Evolutionary conservation across 2,888 invertebrate species (phyloP).

Genomic region (Caenorhabditis sulstoni): DNA sequence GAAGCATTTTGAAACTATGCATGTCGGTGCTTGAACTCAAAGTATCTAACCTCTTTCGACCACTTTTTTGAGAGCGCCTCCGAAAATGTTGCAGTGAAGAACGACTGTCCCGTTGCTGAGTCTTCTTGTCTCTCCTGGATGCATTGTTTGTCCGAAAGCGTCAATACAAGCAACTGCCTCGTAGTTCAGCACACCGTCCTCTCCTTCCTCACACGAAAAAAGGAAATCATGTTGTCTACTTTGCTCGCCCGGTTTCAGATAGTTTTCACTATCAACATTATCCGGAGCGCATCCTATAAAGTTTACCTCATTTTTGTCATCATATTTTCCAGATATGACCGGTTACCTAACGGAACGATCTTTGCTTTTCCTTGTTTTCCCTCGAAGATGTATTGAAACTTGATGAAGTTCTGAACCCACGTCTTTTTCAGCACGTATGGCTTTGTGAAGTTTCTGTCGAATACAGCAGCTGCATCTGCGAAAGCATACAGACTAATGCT

Average conservation of each 20-base stretch:
- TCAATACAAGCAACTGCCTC: slow-evolving; percentile 71
- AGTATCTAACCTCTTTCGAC: slow-evolving; percentile 60
- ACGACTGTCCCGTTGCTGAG: slow-evolving; percentile 68
- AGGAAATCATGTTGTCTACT: slow-evolving; percentile 65
- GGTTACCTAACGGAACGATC: slow-evolving; percentile 65
- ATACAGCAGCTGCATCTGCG: slow-evolving; percentile 44
- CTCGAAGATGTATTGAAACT: slow-evolving; percentile 67
- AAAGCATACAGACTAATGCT: not conserved
- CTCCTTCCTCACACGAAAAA: slow-evolving; percentile 67
- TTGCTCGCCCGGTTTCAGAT: slow-evolving; percentile 58
- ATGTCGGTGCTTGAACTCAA: no score
- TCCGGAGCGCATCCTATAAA: slow-evolving; percentile 69
- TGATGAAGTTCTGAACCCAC: slow-evolving; percentile 73
- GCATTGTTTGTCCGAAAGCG: slow-evolving; percentile 62
- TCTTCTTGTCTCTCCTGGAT: slow-evolving; percentile 63
- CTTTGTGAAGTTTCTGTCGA: slow-evolving; percentile 64
- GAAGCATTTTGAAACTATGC: slow-evolving; percentile 2
- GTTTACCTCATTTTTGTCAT: no score
- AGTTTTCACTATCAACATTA: slow-evolving; percentile 61
- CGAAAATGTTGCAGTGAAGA: slow-evolving; percentile 65
- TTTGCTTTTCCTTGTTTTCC: slow-evolving; percentile 65
- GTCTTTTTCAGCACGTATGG: slow-evolving; percentile 68
- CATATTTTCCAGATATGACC: not conserved
- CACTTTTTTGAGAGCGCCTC: slow-evolving; percentile 69
- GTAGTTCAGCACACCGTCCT: slow-evolving; percentile 69